A percentile compares a stretch with the other conserved stretches of the same genome.
Evolutionary conservation across 2,888 invertebrate species (phyloP).

Genomic region (Boloria selene): DNA sequence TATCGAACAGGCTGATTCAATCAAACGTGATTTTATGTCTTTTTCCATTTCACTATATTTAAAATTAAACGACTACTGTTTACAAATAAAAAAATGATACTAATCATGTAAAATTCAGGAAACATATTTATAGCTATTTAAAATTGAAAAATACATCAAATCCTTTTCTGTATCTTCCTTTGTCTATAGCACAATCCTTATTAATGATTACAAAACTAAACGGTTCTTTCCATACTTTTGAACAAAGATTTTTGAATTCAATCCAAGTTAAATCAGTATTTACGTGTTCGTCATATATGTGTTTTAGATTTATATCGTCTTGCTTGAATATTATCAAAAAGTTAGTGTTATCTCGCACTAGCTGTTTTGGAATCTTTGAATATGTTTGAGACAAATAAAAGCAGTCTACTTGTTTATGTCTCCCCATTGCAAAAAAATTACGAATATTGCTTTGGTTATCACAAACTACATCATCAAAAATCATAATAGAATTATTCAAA

Average conservation of each 20-base stretch:
- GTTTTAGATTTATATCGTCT: conserved; percentile 37
- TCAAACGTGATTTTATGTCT: conserved; percentile 20
- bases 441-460: conserved; percentile 34
- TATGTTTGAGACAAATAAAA: conserved; percentile 47
- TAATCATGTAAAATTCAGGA: too few species aligned
- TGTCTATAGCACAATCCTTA: conserved; percentile 40
- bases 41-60: conserved; percentile 7
- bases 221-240: conserved; percentile 30
- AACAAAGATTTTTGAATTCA: conserved; percentile 43
- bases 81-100: not conserved
- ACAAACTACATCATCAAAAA: not conserved
- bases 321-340: conserved; percentile 46
- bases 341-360: conserved; percentile 45
- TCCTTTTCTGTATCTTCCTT: conserved; percentile 40
- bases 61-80: not conserved
- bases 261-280: conserved; percentile 26
- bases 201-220: conserved; percentile 39
- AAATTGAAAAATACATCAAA: conserved; percentile 26
- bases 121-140: conserved; percentile 2
- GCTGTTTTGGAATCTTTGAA: conserved; percentile 47
- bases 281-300: conserved; percentile 48
- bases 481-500: not conserved
- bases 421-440: conserved; percentile 33
- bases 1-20: conserved; percentile 19
- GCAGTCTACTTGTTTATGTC: conserved; percentile 40